These are phyloP conservation scores for Platyscapa corneri DNA, from an alignment of 1,140 invertebrate genomes.

Conservation along the genomic window DNA sequence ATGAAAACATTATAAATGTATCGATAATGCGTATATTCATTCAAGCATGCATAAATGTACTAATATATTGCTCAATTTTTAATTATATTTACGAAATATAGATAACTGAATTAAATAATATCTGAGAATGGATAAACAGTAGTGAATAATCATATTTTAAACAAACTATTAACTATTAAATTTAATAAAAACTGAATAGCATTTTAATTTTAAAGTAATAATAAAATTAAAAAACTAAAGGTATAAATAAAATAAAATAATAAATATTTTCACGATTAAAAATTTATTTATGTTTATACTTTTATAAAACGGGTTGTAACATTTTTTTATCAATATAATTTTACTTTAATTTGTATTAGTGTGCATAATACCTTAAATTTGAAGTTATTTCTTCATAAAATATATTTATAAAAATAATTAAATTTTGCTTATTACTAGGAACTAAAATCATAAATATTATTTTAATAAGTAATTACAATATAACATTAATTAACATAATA, in stretches of 20 bases:
- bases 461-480: background rate
- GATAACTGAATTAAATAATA: background rate
- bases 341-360: no score
- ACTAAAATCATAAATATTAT: background rate
- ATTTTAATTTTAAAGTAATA: conserved; percentile 1
- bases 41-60: no score
- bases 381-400: background rate
- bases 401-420: background rate
- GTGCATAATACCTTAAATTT: no score
- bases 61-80: no score
- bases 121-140: background rate
- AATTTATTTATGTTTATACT: conserved; percentile 5
- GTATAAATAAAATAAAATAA: background rate
- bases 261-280: background rate
- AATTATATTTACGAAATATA: no score
- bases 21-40: no score
- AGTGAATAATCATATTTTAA: background rate
- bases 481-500: background rate
- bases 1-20: no score
- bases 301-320: no score
- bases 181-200: no score
- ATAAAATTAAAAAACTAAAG: background rate
- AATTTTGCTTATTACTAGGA: background rate
- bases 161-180: no score
- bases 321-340: background rate